Evolutionary conservation across 2,797 vertebrate species (phyloP).

Genomic region (Miichthys miiuy): DNA sequence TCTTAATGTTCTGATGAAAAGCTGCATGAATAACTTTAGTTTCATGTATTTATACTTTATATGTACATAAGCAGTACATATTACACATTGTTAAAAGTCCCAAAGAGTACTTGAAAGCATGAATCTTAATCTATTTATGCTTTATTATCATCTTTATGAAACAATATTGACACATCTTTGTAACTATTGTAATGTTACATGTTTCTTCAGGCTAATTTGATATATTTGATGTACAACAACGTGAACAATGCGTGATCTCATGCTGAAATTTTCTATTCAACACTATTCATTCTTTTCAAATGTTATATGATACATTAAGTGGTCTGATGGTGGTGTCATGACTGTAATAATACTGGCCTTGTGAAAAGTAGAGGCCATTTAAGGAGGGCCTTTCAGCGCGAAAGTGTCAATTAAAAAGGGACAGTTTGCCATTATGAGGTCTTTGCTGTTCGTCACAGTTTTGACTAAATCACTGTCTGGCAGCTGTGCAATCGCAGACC

Average conservation of each 20-base stretch:
- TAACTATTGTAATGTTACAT: neutral
- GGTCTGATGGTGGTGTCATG: conserved; percentile 41
- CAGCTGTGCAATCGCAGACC: conserved; percentile 20
- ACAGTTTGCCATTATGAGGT: conserved; percentile 46
- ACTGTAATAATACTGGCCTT: conserved; percentile 30
- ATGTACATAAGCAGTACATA: neutral
- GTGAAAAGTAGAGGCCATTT: conserved; percentile 44
- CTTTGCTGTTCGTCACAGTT: conserved; percentile 38
- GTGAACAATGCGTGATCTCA: conserved; percentile 1
- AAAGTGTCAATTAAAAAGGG: conserved; percentile 48
- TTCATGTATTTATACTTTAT: neutral
- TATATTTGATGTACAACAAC: conserved; percentile 3
- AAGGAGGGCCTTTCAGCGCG: conserved; percentile 45
- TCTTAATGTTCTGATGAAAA: neutral
- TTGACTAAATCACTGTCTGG: conserved; percentile 16
- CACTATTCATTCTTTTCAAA: conserved; percentile 35
- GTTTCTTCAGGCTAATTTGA: neutral
- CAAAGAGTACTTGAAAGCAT: neutral
- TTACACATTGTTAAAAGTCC: neutral
- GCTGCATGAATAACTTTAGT: neutral
- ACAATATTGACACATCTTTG: neutral
- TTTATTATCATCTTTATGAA: neutral
- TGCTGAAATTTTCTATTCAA: conserved; percentile 15
- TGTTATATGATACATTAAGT: conserved; percentile 49
- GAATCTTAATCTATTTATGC: neutral